Evolutionary conservation across 2,797 vertebrate genomes (phyloP).

Genomic region (Gymnoscopelus microlampas): DNA sequence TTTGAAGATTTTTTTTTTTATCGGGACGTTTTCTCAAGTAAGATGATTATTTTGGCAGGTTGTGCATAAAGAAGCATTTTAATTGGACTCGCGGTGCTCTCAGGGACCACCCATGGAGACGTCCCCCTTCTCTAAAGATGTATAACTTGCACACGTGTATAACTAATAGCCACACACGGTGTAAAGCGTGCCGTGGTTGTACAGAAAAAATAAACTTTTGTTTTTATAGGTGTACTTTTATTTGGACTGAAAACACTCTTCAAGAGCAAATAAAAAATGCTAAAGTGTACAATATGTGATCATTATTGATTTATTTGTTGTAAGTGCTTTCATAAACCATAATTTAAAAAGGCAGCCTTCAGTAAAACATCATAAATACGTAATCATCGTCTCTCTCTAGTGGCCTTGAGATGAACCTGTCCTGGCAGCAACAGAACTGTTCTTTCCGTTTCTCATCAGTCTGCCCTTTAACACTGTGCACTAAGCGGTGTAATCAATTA

Average conservation of each 20-base stretch:
- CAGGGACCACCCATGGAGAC: background rate
- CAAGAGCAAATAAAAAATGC: constrained; percentile 28
- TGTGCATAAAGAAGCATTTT: background rate
- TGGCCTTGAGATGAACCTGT: constrained; percentile 1
- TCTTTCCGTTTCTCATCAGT: background rate
- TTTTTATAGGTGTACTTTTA: constrained; percentile 39
- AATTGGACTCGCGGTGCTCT: constrained; percentile 20
- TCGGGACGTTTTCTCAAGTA: too few relatives aligned
- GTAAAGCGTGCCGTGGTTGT: constrained; percentile 26
- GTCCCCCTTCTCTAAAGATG: background rate
- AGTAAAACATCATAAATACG: background rate
- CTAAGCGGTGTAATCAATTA: too few relatives aligned
- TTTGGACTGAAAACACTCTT: constrained; percentile 25
- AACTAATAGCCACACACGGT: constrained; percentile 19
- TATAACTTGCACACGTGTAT: too few relatives aligned
- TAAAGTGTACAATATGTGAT: background rate
- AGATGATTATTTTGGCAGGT: background rate
- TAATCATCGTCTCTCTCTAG: constrained; percentile 34
- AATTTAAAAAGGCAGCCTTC: background rate
- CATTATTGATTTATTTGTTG: background rate
- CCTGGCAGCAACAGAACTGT: background rate
- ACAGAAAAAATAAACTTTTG: constrained; percentile 32
- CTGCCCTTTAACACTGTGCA: background rate
- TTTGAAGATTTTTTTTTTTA: background rate
- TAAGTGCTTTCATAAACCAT: too few relatives aligned